Evolutionary conservation across 2,888 invertebrate species (phyloP), one percentile per base, ranked within the genome.

Genomic region (Napeogenes sylphis): DNA sequence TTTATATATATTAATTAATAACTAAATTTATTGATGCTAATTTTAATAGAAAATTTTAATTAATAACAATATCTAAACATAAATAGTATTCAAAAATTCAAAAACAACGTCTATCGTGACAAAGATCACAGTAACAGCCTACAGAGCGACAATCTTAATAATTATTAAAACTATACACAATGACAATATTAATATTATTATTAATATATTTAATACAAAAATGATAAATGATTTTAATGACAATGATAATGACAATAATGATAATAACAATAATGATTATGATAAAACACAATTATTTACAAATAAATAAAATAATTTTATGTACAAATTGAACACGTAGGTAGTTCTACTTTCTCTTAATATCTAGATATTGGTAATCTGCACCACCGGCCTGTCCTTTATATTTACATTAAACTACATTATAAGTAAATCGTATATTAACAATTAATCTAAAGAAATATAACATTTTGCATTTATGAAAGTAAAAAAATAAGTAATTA

Each of bases 321-420:
- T 79, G 56, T 79, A 82, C 78, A 81, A 65, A 80, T 75, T 87
- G 84, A 88, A 87, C 85, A 87, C 87, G 84, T 78, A 80, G 83
- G 84, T 80, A 87, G 82, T 74, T 74, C 75, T 74, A 74, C 73
- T 75, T 68, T 79, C 69, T 74, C 81, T 84, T 84, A 84, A 72
- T 68, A 73, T 75, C 78, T 87, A n/a, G n/a, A n/a, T n/a, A 88
- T 77, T 90, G 90, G 90, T 90, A 90, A 90, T 90, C 90, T 90
- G 90, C 90, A 90, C 90, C 90, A 90, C 90, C 90, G 90, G 90
- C 90, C 90, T 87, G 75, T 79, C 73, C 66, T 64, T 64, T 70
- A 68, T 68, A 59, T 67, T 64, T 72, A 71, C 67, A 73, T 70
- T 45, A 58, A 72, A 21, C 21, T 21, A 70, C 75, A 57, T 38